phyloP scores from a whole-genome alignment of 2,888 invertebrate species.

The Epistrophe eligans region DNA sequence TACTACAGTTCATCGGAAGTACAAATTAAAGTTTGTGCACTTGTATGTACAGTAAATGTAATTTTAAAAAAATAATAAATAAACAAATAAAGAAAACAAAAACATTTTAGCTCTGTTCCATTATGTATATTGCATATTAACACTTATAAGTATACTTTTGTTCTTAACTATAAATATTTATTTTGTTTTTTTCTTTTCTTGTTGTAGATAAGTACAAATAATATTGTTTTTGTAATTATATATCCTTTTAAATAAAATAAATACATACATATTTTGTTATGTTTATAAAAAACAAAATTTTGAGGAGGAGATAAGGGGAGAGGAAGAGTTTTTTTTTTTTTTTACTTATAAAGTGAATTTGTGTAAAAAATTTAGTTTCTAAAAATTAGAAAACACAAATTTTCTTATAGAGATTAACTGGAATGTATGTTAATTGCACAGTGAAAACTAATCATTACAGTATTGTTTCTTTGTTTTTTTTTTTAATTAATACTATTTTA shows the following conservation, averaged over 20 bases:
- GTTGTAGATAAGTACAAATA: conserved; percentile 10
- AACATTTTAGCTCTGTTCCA: neutral
- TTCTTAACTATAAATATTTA: conserved; percentile 5
- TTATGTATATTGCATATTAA: conserved; percentile 24
- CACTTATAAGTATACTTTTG: conserved; percentile 7
- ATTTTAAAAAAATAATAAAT: neutral
- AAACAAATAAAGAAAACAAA: neutral
- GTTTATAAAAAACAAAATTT: neutral
- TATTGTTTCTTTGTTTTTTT: neutral
- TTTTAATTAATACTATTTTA: neutral
- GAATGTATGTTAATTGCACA: conserved; percentile 29
- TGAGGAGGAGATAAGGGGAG: neutral
- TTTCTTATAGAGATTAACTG: neutral
- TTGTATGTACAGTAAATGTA: neutral
- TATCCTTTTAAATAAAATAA: neutral
- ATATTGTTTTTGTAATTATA: neutral
- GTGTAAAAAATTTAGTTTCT: neutral
- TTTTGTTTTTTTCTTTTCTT: conserved; percentile 1
- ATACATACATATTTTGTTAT: neutral
- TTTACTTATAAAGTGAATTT: neutral
- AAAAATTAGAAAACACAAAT: neutral
- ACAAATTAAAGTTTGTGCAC: neutral
- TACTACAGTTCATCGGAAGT: neutral
- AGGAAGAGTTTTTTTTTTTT: neutral
- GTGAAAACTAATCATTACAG: conserved; percentile 1